Conservation (phyloP, 1,140 invertebrate species). For the Solen grandis region DNA sequence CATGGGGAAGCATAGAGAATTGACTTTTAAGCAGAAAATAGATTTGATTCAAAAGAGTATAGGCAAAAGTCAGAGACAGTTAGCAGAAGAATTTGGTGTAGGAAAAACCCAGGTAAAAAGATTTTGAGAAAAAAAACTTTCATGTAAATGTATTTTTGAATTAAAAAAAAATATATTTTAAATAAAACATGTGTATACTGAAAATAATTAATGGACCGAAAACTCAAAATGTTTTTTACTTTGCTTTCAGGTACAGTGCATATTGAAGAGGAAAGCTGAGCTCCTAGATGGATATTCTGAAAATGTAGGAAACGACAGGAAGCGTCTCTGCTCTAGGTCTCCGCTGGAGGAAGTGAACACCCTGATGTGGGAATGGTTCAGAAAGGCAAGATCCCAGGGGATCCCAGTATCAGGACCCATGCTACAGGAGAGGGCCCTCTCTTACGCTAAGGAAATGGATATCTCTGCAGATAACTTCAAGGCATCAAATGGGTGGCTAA, state of each 20-base stretch:
- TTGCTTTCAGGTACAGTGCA: constrained; percentile 2
- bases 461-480: constrained; percentile 53
- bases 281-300: neutral
- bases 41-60: no score
- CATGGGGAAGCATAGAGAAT: no score
- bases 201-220: neutral
- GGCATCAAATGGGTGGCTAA: constrained; percentile 61
- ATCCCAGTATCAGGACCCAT: constrained; percentile 19
- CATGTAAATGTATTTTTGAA: neutral
- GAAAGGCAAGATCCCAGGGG: neutral
- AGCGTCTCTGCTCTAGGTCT: constrained; percentile 11
- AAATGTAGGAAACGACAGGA: neutral
- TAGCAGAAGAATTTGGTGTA: constrained; percentile 12
- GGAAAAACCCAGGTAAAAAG: constrained; percentile 19
- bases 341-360: constrained; percentile 29
- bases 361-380: constrained; percentile 44
- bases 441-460: constrained; percentile 28
- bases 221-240: neutral
- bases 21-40: no score
- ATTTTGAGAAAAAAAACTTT: neutral
- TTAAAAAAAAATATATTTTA: neutral
- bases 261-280: constrained; percentile 7
- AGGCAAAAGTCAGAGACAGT: constrained; percentile 34
- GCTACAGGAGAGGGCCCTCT: constrained; percentile 32
- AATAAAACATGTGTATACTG: neutral